Conservation (phyloP, 2,113 vertebrate genomes). For the Melanotaenia duboulayi region DNA sequence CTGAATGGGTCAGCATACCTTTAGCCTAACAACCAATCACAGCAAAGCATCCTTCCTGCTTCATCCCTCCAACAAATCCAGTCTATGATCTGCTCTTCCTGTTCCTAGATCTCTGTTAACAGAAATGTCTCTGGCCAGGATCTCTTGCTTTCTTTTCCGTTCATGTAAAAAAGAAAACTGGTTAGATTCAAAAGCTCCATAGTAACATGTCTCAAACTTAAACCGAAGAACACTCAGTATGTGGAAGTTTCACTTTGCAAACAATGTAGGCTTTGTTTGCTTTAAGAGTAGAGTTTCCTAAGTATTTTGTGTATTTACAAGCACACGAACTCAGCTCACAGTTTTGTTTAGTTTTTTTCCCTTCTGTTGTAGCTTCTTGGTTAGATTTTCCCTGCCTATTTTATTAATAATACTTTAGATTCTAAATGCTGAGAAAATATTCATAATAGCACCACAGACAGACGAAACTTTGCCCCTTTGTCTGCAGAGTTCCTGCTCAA, state of each 20-base stretch:
- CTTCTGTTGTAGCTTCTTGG: conserved; percentile 11
- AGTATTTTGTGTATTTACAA: conserved; percentile 23
- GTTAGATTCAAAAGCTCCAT: background rate
- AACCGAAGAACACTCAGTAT: background rate
- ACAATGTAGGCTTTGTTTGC: conserved; percentile 7
- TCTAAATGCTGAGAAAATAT: background rate
- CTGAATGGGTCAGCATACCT: background rate
- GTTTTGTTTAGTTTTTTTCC: background rate
- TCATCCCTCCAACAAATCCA: background rate
- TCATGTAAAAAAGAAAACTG: conserved; percentile 22
- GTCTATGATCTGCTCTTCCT: conserved; percentile 22
- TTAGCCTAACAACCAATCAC: background rate
- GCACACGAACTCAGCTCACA: conserved; percentile 11
- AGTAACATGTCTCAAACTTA: conserved; percentile 4
- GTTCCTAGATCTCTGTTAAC: conserved; percentile 11
- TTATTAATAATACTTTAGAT: conserved; percentile 32
- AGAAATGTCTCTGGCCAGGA: conserved; percentile 50
- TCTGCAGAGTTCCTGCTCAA: conserved; percentile 14
- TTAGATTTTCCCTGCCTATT: conserved; percentile 37
- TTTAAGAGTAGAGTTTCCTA: conserved; percentile 15
- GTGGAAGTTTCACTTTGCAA: conserved; percentile 36
- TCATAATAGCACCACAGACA: background rate
- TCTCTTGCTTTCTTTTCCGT: conserved; percentile 45
- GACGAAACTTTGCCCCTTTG: conserved; percentile 43
- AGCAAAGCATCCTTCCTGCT: background rate